phyloP scores from a whole-genome alignment of 2,113 vertebrate genomes.

The Eurystomus gularis region DNA sequence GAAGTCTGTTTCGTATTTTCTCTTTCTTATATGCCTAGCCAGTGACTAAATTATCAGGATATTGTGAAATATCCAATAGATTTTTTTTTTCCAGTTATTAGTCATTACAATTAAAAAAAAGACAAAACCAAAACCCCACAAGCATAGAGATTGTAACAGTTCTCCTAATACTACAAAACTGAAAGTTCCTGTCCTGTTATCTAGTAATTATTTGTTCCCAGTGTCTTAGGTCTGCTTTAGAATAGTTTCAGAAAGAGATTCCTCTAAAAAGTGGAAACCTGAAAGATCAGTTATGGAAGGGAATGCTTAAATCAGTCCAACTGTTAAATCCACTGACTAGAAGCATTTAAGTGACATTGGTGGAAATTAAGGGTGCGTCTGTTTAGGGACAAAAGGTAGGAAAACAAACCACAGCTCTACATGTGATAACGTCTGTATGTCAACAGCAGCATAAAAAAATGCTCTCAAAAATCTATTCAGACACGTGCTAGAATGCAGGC shows the following conservation, averaged over 20 bases:
- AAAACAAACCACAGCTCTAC: background rate
- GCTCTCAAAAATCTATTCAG: background rate
- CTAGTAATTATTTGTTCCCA: background rate
- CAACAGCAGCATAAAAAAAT: background rate
- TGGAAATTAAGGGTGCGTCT: background rate
- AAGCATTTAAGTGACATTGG: background rate
- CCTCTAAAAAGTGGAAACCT: background rate
- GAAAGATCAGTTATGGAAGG: background rate
- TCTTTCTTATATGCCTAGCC: background rate
- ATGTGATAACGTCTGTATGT: background rate
- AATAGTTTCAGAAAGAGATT: background rate
- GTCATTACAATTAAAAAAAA: background rate
- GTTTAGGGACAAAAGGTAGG: background rate
- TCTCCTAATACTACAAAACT: background rate
- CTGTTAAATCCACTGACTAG: background rate
- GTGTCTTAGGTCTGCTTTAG: background rate
- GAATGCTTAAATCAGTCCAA: background rate
- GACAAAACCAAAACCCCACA: background rate
- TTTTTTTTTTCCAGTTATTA: background rate
- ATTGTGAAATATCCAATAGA: background rate
- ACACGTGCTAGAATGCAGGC: background rate
- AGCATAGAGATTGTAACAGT: background rate
- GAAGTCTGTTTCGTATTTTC: background rate
- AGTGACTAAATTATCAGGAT: background rate
- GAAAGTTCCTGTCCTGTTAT: background rate